Evolutionary conservation across 2,113 vertebrate genomes (phyloP), one percentile per base, ranked within the genome.

Genomic region (Pomatorhinus ruficollis): DNA sequence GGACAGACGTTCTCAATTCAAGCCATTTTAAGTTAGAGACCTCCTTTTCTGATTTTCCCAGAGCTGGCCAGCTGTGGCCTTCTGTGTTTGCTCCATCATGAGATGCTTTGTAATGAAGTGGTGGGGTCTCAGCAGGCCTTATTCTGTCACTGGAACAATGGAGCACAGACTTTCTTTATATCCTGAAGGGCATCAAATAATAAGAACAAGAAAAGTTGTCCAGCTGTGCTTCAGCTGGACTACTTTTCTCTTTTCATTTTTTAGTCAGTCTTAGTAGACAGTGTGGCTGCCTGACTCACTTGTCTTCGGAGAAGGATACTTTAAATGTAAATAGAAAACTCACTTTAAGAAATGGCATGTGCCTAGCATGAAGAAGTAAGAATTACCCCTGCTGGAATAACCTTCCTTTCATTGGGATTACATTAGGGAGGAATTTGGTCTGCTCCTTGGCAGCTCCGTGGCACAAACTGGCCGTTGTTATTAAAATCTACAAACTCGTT

Each of bases 91-190:
- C 69, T 89, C 69, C 45, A 79, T 83, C 65, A 69, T 87, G 71
- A 14, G 5, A 40, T 50, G 57, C 70, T 96, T 87, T 94, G 54
- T 89, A 69, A 93, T 59, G 78, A 93, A 95, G 65, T 82, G 63
- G 19, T 90, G 45, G 45, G 35, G 53, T 91, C 84, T 93, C 87
- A 95, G 94, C 87, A 96, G 87, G 89, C 91, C 45, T 94, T 77
- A 45, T 85, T 91, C 91, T 95, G 66, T 88, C 70, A 71, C n/a
- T 92, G 89, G 77, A 92, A 95, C 94, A 96, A 96, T 88, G 92
- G 72, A 90, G 37, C 31, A 47, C 0, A 9, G 84, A 61, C 92
- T 96, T 90, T 85, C 70, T 91, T 94, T 95, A 88, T 92, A 86
- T 92, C 76, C 83, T 90, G 69, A 88, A 94, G 88, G 85, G 76